Conservation (phyloP, 2,888 invertebrate genomes). For the Drosophila stalkeri region DNA sequence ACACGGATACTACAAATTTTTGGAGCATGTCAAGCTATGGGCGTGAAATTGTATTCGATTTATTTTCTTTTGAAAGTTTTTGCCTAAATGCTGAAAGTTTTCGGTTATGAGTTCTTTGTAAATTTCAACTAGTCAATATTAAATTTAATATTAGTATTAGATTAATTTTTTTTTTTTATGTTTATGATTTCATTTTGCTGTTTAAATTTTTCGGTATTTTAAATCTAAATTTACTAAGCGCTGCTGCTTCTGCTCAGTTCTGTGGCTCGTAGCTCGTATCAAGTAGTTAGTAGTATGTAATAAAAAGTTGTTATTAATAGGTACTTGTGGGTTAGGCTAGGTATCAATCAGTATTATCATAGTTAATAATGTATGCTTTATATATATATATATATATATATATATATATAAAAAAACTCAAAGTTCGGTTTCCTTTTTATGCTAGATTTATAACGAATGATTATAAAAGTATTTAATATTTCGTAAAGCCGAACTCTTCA, state of each 20-base stretch:
- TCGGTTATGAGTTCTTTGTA: constrained; percentile 36
- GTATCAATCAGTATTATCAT: constrained; percentile 58
- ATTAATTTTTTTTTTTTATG: constrained; percentile 12
- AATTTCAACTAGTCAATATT: constrained; percentile 52
- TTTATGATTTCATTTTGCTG: constrained; percentile 15
- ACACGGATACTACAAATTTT: constrained; percentile 48
- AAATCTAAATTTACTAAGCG: constrained; percentile 54
- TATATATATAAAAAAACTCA: constrained; percentile 63
- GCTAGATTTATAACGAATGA: constrained; percentile 55
- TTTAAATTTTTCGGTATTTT: constrained; percentile 20
- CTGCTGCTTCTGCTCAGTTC: constrained; percentile 71
- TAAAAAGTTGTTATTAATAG: constrained; percentile 76
- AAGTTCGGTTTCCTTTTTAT: constrained; percentile 36
- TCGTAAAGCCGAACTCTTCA: constrained; percentile 51
- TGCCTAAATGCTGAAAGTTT: constrained; percentile 30
- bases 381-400: constrained; percentile 66
- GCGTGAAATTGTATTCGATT: constrained; percentile 15
- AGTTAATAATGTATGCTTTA: constrained; percentile 31
- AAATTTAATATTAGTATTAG: constrained; percentile 46
- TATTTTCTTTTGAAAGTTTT: constrained; percentile 11
- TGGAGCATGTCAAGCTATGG: constrained; percentile 42
- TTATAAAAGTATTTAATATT: constrained; percentile 66
- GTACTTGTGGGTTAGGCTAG: constrained; percentile 77
- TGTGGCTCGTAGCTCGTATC: constrained; percentile 79
- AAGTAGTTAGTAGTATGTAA: constrained; percentile 72